Evolutionary conservation across 2,797 vertebrate genomes (phyloP).

Genomic region (Uromys caudimaculatus): DNA sequence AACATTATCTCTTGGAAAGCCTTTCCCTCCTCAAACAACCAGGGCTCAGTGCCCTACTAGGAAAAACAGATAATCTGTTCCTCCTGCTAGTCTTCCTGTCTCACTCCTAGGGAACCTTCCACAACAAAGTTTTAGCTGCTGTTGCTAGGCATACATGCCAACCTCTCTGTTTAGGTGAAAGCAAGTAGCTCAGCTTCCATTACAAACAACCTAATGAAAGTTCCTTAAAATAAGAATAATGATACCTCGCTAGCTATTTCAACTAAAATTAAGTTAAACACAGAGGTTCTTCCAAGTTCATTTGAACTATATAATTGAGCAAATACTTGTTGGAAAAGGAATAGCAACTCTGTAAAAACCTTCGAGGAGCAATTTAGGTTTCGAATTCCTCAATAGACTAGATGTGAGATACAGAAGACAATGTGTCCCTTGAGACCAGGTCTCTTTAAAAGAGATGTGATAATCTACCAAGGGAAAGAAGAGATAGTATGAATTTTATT

Average conservation of each 20-base stretch:
- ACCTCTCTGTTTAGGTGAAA: conserved; percentile 69
- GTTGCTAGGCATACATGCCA: conserved; percentile 80
- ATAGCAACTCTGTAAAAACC: conserved; percentile 33
- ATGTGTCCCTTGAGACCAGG: conserved; percentile 26
- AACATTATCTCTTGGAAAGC: not conserved
- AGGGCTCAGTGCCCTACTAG: conserved; percentile 32
- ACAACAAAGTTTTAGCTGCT: conserved; percentile 73
- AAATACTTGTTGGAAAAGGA: conserved; percentile 51
- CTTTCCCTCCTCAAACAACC: conserved; percentile 4
- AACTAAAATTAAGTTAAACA: conserved; percentile 37
- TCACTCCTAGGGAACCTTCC: conserved; percentile 80
- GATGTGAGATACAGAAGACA: not conserved
- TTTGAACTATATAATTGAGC: conserved; percentile 50
- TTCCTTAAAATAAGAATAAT: conserved; percentile 51
- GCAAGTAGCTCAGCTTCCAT: conserved; percentile 55
- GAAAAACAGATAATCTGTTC: conserved; percentile 66
- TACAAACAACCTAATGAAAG: conserved; percentile 50
- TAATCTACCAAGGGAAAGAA: conserved; percentile 22
- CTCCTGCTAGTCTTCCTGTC: conserved; percentile 53
- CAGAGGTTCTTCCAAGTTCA: conserved; percentile 1
- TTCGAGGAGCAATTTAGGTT: conserved; percentile 35
- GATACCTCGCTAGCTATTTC: conserved; percentile 26
- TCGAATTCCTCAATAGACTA: conserved; percentile 34
- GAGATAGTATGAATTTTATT: conserved; percentile 30
- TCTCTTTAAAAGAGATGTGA: conserved; percentile 62